Base-by-base conservation (phyloP, 2,797 vertebrate species). In the Delichon dasypus region DNA sequence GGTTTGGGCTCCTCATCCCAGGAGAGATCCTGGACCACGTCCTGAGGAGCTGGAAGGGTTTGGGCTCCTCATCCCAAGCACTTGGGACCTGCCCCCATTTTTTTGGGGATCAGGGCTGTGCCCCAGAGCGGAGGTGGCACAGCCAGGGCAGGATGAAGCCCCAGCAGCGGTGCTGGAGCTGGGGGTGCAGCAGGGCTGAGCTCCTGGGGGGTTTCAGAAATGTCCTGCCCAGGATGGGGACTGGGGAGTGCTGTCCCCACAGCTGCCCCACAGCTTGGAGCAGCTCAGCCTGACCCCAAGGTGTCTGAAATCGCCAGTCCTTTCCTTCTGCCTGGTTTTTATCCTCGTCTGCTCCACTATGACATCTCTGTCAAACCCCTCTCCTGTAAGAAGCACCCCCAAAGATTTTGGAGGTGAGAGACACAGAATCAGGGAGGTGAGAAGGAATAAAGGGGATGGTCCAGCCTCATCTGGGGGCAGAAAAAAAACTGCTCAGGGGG, bases 101-200 rank as follows among this genome's bases (percentile, higher is more conserved):
- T 65, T 75, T 65, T 13, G 0, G 2, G 71, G 58, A 74, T 36
- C 21, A 25, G 64, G 26, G 50, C 48, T 48, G 61, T 29, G 40
- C 34, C 38, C 26, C 1, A 0, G 11, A 18, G 57, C 2, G 0
- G 7, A n/a, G 47, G 29, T 2, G 4, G 44, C 65, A 55, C 19
- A 8, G 15, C 0, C 79, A 0, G 2, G 44, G 55, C 54, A 61
- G 61, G 74, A 40, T 19, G 86, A 61, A 57, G 25, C 2, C 18
- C 32, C 2, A 0, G 54, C 47, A 58, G 60, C 0, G 2, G 48
- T 19, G 47, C 50, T 48, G 55, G 65, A 48, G 36, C 2, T 0
- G 47, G 29, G 0, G 1, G 23, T 32, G 74, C 32, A 73, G 38
- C 13, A 2, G 30, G 29, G 13, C 48, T 47, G 53, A 66, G 61